A percentile compares a stretch with the other conserved stretches of the same genome.
Evolutionary conservation across 2,113 vertebrate genomes (phyloP).

Genomic region (Paradisaea rubra): DNA sequence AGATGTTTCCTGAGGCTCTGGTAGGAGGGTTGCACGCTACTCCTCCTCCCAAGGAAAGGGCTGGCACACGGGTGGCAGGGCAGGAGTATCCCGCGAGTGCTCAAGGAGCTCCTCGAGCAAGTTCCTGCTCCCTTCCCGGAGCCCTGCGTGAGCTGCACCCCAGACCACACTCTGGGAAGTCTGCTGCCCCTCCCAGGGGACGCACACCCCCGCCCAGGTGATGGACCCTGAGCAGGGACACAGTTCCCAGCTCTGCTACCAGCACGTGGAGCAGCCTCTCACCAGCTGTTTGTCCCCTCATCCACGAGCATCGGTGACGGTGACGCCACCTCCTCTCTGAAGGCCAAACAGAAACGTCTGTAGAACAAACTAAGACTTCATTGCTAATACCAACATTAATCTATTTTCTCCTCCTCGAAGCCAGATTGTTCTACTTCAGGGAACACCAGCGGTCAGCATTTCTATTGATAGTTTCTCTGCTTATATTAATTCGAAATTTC

Average conservation of each 20-base stretch:
- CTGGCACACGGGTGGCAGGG: rapidly evolving
- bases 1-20: neutral
- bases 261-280: rapidly evolving
- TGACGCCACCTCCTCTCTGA: rapidly evolving
- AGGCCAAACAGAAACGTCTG: neutral
- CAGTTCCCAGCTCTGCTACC: neutral
- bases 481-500: slow-evolving; percentile 7
- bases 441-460: neutral
- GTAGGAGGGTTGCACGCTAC: rapidly evolving
- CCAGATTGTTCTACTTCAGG: neutral
- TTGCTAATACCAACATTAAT: neutral
- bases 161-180: rapidly evolving
- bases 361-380: neutral
- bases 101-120: neutral
- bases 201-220: rapidly evolving
- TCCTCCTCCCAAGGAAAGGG: neutral
- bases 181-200: neutral
- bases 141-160: rapidly evolving
- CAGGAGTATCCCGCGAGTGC: rapidly evolving
- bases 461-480: slow-evolving; percentile 10
- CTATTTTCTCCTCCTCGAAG: neutral
- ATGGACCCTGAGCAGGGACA: neutral
- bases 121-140: rapidly evolving
- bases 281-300: rapidly evolving
- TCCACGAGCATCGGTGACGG: rapidly evolving